phyloP scores from a whole-genome alignment of 2,888 invertebrate species.

The Petrolisthes cinctipes region DNA sequence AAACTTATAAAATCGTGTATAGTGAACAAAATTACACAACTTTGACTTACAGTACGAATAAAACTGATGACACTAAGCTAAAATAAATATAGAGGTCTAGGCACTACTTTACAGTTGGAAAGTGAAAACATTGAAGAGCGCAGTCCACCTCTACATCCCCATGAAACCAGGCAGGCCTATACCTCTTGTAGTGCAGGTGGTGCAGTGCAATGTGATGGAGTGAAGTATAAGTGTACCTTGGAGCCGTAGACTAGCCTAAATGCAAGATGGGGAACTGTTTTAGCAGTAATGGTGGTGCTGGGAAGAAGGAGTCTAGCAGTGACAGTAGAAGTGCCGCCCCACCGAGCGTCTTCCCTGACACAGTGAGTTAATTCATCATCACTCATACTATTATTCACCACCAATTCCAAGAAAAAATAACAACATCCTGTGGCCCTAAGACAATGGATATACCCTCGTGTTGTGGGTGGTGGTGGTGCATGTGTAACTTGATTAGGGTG shows the following conservation, averaged over 20 bases:
- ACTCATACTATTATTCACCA: too few relatives aligned
- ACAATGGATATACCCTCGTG: too few relatives aligned
- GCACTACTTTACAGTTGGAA: slow-evolving; percentile 16
- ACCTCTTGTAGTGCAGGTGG: neutral
- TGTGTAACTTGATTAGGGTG: too few relatives aligned
- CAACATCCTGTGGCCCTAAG: too few relatives aligned
- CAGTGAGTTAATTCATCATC: too few relatives aligned
- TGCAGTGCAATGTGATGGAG: slow-evolving; percentile 38
- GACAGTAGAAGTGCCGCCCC: slow-evolving; percentile 47
- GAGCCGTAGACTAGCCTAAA: slow-evolving; percentile 23
- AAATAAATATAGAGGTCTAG: neutral
- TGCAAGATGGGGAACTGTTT: slow-evolving; percentile 61
- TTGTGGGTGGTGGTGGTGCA: too few relatives aligned
- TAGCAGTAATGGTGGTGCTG: slow-evolving; percentile 52
- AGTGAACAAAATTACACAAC: neutral
- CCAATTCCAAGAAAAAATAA: too few relatives aligned
- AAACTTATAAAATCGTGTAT: neutral
- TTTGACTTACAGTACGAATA: too few relatives aligned
- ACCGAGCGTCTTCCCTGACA: slow-evolving; percentile 25
- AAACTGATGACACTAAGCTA: neutral
- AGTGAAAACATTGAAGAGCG: slow-evolving; percentile 22
- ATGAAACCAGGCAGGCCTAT: neutral
- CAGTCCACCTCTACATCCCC: neutral
- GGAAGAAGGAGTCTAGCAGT: slow-evolving; percentile 46
- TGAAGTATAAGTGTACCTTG: slow-evolving; percentile 22